Evolutionary conservation across 2,888 invertebrate species (phyloP).

Genomic region (Lasioglossum lativentre): DNA sequence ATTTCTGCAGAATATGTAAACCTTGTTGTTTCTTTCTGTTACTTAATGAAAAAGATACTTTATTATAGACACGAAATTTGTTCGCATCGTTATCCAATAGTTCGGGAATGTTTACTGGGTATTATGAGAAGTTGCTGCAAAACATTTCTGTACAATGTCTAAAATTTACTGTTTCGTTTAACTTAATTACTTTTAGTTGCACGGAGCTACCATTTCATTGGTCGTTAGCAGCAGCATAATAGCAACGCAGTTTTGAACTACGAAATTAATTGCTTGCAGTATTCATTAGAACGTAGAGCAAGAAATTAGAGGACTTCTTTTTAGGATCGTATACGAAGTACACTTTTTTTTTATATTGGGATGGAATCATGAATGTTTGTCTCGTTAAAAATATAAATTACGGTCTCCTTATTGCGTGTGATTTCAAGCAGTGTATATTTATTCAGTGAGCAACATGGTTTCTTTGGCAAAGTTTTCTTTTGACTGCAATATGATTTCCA

Average conservation of each 20-base stretch:
- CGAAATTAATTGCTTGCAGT: neutral
- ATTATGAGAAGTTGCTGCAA: neutral
- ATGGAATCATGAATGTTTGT: neutral
- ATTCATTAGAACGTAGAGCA: neutral
- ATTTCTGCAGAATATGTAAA: neutral
- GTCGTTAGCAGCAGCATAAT: neutral
- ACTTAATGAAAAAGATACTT: neutral
- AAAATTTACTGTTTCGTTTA: neutral
- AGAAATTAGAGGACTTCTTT: neutral
- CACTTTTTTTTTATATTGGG: neutral
- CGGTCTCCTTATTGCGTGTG: neutral
- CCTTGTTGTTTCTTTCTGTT: neutral
- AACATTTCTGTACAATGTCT: too few species aligned
- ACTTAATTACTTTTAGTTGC: neutral
- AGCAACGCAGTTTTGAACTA: neutral
- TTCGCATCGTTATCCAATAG: neutral
- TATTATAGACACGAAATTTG: too few species aligned
- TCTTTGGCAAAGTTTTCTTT: neutral
- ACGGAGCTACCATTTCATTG: neutral
- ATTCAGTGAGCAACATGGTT: neutral
- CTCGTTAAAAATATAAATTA: slow-evolving; percentile 2
- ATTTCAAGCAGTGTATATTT: neutral
- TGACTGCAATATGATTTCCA: neutral
- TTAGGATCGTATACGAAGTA: neutral
- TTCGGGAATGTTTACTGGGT: neutral